Conservation (phyloP, 2,888 invertebrate species). For the Tridacna gigas region DNA sequence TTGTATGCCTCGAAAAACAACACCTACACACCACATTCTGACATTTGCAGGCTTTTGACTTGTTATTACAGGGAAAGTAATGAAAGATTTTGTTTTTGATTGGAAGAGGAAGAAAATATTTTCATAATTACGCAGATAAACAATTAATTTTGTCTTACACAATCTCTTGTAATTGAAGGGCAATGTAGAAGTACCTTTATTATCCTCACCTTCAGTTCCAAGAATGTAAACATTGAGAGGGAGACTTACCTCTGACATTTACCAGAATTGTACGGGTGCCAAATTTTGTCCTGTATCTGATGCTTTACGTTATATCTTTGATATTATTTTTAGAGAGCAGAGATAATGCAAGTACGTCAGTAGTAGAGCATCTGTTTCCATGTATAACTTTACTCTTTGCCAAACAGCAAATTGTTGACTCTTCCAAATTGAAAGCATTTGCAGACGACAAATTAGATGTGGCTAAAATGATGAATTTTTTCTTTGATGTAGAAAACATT, state of each 20-base stretch:
- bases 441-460: too few relatives aligned
- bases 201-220: conserved; percentile 2
- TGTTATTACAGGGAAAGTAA: too few relatives aligned
- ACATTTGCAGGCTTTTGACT: too few relatives aligned
- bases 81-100: too few relatives aligned
- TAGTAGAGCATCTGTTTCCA: conserved; percentile 9
- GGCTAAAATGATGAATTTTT: too few relatives aligned
- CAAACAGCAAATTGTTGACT: too few relatives aligned
- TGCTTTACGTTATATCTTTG: neutral
- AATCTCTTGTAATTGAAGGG: conserved; percentile 15
- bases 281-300: neutral
- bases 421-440: too few relatives aligned
- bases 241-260: conserved; percentile 24
- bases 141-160: conserved; percentile 22
- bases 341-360: conserved; percentile 26
- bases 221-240: conserved; percentile 8
- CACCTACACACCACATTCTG: too few relatives aligned
- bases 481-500: too few relatives aligned
- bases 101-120: neutral
- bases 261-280: conserved; percentile 15
- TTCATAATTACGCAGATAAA: conserved; percentile 5
- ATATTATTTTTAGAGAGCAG: conserved; percentile 24
- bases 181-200: neutral
- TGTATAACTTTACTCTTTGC: too few relatives aligned
- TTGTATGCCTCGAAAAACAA: too few relatives aligned